A percentile compares a stretch with the other conserved stretches of the same genome.
Conservation (phyloP, 2,113 vertebrate species). For the Tapirus terrestris region DNA sequence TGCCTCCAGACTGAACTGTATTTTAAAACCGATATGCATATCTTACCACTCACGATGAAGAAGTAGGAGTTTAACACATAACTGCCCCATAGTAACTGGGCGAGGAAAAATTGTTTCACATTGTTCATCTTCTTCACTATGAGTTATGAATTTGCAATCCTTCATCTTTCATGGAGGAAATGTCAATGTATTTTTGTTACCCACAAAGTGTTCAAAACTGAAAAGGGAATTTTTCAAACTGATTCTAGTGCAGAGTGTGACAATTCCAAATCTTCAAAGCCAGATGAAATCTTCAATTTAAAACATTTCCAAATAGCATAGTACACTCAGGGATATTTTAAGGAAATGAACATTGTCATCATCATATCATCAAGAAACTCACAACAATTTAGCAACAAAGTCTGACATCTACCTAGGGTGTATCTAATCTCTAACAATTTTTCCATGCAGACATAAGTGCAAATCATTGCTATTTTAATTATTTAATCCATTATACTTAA, state of each 20-base stretch:
- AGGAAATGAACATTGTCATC: background rate
- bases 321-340: background rate
- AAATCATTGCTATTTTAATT: constrained; percentile 45
- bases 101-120: background rate
- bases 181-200: background rate
- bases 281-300: constrained; percentile 8
- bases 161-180: constrained; percentile 15
- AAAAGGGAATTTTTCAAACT: background rate
- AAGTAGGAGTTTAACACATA: background rate
- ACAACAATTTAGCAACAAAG: constrained; percentile 26
- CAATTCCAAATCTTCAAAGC: constrained; percentile 26
- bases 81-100: background rate
- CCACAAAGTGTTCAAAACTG: background rate
- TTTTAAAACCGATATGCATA: background rate
- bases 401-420: background rate
- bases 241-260: background rate
- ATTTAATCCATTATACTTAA: constrained; percentile 56
- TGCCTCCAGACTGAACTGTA: background rate
- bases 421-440: constrained; percentile 33
- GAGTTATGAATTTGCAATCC: background rate
- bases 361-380: constrained; percentile 45
- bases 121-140: background rate
- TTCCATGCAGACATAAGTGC: background rate
- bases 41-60: background rate
- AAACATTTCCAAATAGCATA: constrained; percentile 4